Conservation (phyloP, 2,888 invertebrate species). For the Ophion costatus region DNA sequence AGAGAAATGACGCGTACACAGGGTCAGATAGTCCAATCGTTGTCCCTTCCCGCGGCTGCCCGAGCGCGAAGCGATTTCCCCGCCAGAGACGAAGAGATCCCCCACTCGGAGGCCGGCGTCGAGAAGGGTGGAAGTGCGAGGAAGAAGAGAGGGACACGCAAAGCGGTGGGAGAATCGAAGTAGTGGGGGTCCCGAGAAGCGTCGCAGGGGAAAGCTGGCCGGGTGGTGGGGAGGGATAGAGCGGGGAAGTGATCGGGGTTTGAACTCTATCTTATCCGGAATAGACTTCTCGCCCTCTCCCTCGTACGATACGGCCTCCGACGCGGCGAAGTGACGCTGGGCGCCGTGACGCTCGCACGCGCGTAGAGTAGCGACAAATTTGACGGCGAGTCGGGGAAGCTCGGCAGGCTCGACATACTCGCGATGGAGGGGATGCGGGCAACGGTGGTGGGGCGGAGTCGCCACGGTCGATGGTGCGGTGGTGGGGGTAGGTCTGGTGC, state of each 20-base stretch:
- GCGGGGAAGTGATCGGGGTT: slow-evolving; percentile 55
- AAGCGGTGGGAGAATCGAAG: slow-evolving; percentile 42
- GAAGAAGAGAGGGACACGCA: too few species aligned
- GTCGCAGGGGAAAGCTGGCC: slow-evolving; percentile 22
- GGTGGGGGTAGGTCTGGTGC: slow-evolving; percentile 49
- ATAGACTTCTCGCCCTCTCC: slow-evolving; percentile 59
- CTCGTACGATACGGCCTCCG: slow-evolving; percentile 42
- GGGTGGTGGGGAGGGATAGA: slow-evolving; percentile 68
- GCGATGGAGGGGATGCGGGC: slow-evolving; percentile 38
- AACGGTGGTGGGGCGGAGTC: slow-evolving; percentile 61
- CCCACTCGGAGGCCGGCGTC: slow-evolving; percentile 29
- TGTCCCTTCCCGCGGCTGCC: slow-evolving; percentile 67
- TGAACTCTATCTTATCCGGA: slow-evolving; percentile 66
- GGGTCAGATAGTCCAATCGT: slow-evolving; percentile 70
- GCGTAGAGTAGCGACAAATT: slow-evolving; percentile 75
- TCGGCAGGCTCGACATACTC: slow-evolving; percentile 41
- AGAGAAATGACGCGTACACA: slow-evolving; percentile 73
- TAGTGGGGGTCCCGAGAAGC: slow-evolving; percentile 45
- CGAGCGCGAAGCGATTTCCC: slow-evolving; percentile 56
- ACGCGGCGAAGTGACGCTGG: slow-evolving; percentile 56
- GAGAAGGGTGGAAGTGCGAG: slow-evolving; percentile 61
- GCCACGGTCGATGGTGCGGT: slow-evolving; percentile 44
- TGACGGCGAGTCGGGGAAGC: slow-evolving; percentile 72
- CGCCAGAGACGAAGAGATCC: slow-evolving; percentile 50
- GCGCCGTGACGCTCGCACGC: slow-evolving; percentile 64